phyloP scores from a whole-genome alignment of 2,888 invertebrate genomes.

The Monopis laevigella region DNA sequence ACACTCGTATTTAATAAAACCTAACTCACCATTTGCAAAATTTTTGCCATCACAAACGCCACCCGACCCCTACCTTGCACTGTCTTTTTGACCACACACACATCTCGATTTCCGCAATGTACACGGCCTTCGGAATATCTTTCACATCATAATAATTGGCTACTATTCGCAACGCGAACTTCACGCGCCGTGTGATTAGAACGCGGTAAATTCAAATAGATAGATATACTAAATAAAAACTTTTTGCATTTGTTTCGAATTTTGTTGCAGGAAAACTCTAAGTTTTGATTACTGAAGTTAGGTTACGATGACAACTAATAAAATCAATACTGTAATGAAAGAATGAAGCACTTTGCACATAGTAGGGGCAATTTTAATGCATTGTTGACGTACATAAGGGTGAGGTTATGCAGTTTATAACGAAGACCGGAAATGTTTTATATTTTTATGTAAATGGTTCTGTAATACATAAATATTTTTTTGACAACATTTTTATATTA shows the following conservation, averaged over 20 bases:
- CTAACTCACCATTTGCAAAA: slow-evolving; percentile 81
- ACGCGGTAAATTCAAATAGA: slow-evolving; percentile 59
- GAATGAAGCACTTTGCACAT: slow-evolving; percentile 2
- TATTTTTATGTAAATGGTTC: neutral
- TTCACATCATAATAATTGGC: slow-evolving; percentile 71
- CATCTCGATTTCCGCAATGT: slow-evolving; percentile 70
- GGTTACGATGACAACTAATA: slow-evolving; percentile 8
- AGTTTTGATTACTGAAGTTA: neutral
- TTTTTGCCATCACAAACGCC: slow-evolving; percentile 82
- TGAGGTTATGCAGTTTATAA: slow-evolving; percentile 8
- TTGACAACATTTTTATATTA: neutral
- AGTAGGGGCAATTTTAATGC: neutral
- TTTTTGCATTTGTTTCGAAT: neutral
- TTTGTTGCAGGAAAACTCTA: neutral
- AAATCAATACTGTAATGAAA: slow-evolving; percentile 7
- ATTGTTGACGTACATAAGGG: neutral
- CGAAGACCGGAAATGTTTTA: neutral
- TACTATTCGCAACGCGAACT: slow-evolving; percentile 69
- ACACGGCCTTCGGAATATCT: slow-evolving; percentile 73
- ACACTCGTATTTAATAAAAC: slow-evolving; percentile 51
- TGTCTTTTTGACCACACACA: slow-evolving; percentile 72
- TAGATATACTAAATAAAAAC: slow-evolving; percentile 5
- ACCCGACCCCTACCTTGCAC: slow-evolving; percentile 81
- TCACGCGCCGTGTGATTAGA: slow-evolving; percentile 45
- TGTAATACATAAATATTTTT: neutral